phyloP scores from a whole-genome alignment of 2,888 invertebrate species.

The Hypsopygia costalis region DNA sequence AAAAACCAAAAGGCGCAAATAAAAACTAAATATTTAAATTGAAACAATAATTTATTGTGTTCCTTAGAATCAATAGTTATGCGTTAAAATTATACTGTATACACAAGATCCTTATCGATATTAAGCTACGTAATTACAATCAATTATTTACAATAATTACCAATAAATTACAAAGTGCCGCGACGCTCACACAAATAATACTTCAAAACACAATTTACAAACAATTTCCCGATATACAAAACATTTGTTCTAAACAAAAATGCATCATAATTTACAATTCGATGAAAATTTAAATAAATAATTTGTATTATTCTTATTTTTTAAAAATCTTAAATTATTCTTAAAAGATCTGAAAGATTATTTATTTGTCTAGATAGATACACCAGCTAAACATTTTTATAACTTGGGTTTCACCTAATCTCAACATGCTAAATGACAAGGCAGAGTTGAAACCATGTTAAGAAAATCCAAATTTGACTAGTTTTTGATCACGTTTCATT shows the following conservation, averaged over 20 bases:
- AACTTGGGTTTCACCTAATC: too few species aligned
- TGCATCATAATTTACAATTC: neutral
- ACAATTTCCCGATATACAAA: constrained; percentile 6
- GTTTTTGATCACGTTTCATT: neutral
- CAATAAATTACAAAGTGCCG: constrained; percentile 34
- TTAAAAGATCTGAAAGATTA: too few species aligned
- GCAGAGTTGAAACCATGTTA: too few species aligned
- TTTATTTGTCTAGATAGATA: too few species aligned
- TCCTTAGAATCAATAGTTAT: constrained; percentile 58
- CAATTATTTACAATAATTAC: constrained; percentile 54
- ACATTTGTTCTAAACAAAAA: neutral
- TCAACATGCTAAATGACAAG: too few species aligned
- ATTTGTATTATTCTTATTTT: neutral
- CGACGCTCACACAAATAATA: constrained; percentile 18
- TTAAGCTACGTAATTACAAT: constrained; percentile 34
- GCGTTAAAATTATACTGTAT: constrained; percentile 65
- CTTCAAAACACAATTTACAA: constrained; percentile 16
- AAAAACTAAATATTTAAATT: constrained; percentile 41
- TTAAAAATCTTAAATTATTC: too few species aligned
- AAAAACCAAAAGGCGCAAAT: too few species aligned
- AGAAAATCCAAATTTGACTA: neutral
- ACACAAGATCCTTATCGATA: constrained; percentile 55
- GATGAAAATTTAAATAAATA: neutral
- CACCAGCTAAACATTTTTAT: too few species aligned
- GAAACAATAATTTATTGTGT: constrained; percentile 79